phyloP scores from a whole-genome alignment of 2,113 vertebrate genomes.

The Brachyhypopomus occidentalis region DNA sequence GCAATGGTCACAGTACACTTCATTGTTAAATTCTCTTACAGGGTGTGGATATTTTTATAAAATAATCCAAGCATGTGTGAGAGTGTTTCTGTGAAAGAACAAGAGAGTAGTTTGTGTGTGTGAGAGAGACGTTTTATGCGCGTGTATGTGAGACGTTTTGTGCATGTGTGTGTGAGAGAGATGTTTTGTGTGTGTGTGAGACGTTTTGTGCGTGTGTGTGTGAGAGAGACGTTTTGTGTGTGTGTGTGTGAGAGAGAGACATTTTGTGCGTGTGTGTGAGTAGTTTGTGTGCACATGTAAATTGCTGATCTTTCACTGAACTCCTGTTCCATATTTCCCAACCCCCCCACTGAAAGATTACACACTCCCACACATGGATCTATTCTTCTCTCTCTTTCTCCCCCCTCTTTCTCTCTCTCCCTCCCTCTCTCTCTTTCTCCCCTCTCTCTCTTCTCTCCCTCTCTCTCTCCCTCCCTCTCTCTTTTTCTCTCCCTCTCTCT shows the following conservation, averaged over 20 bases:
- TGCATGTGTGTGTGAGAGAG: no score
- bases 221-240: background rate
- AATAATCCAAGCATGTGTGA: no score
- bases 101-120: no score
- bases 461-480: background rate
- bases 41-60: no score
- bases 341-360: background rate
- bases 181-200: background rate
- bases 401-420: background rate
- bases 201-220: background rate
- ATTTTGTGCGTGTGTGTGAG: conserved; percentile 30
- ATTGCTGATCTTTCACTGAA: conserved; percentile 23
- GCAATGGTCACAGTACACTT: no score
- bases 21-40: no score
- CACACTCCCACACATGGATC: conserved; percentile 21
- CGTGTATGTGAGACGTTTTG: no score
- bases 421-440: background rate
- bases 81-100: no score
- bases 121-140: no score
- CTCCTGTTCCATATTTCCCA: conserved; percentile 8
- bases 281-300: background rate
- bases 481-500: background rate
- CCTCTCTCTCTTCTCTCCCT: background rate
- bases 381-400: background rate
- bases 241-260: conserved; percentile 7